Evolutionary conservation across 2,888 invertebrate species (phyloP).

Genomic region (Beris chalybata): DNA sequence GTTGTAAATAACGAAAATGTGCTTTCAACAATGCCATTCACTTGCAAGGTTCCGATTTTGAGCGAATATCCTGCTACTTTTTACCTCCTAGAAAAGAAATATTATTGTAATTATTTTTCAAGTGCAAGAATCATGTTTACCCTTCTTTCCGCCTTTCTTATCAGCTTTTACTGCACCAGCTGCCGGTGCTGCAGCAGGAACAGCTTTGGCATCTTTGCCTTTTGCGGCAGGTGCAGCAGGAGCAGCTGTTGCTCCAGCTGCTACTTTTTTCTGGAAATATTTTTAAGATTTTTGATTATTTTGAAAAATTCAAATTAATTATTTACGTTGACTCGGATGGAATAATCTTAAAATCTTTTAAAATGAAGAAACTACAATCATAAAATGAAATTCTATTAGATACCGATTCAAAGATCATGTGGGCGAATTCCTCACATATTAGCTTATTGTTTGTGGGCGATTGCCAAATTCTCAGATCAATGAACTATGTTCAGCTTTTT

Average conservation of each 20-base stretch:
- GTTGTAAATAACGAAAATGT: not conserved
- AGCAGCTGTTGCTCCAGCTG: conserved; percentile 11
- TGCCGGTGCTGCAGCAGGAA: conserved; percentile 36
- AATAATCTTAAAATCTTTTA: no score
- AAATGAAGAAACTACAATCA: no score
- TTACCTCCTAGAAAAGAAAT: conserved; percentile 35
- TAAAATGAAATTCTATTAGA: no score
- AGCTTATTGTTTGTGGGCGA: no score
- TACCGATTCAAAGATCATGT: no score
- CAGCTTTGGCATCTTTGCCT: conserved; percentile 10
- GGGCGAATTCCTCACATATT: no score
- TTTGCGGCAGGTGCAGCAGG: conserved; percentile 10
- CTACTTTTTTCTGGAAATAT: conserved; percentile 23
- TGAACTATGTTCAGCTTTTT: no score
- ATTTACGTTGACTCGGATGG: no score
- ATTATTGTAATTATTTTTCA: conserved; percentile 10
- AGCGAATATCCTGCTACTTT: conserved; percentile 24
- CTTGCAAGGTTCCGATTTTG: not conserved
- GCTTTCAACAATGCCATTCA: not conserved
- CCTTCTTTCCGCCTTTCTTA: conserved; percentile 48
- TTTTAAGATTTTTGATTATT: not conserved
- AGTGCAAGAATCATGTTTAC: conserved; percentile 40
- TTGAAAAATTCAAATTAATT: no score
- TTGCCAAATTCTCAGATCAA: no score
- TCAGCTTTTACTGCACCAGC: conserved; percentile 47